Evolutionary conservation across 2,797 vertebrate species (phyloP), one percentile per base, ranked within the genome.

Genomic region (Chloroceryle inda): DNA sequence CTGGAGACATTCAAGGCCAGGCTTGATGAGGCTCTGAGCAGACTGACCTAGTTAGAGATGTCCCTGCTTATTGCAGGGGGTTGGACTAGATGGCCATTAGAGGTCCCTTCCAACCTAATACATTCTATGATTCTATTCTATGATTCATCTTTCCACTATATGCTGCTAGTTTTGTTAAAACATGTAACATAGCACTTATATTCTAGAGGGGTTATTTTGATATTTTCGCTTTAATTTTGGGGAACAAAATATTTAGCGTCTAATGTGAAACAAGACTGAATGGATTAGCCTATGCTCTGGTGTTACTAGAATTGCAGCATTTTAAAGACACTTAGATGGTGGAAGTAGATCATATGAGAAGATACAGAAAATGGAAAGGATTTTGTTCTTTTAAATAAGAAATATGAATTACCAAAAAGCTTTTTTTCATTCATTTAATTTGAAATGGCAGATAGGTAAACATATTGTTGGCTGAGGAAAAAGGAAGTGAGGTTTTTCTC

Each of bases 321-420:
- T 94, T 82, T 44, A 66, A 76, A 89, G 38, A 50, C 6, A 68
- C 29, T 82, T 74, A 20, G 9, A 19, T 37, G 17, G 17, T 33
- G 64, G 35, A 71, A 68, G 17, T 26, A 12, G 40, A 83, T 22
- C 27, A 38, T 9, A 5, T 38, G 26, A 21, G 27, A 88, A 40
- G 24, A 79, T 67, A 19, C 1, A 35, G 42, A 69, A 26, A 40
- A 40, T 31, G 19, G 62, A 80, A 84, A 72, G 1, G 5, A 31
- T 64, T 83, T 88, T 75, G 1, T 40, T 68, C 2, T 55, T 86
- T 67, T 64, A 44, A 17, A 17, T 62, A 63, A 44, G 45, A 92
- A 66, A 49, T 0, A 0, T 20, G 64, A 77, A 14, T 61, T 45
- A 2, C 17, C 3, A 38, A 37, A 78, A 66, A 74, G 1, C 2